Percentiles rank a stretch among this genome's conserved stretches.
phyloP scores from a whole-genome alignment of 1,140 invertebrate species.

The Coelopa frigida region DNA sequence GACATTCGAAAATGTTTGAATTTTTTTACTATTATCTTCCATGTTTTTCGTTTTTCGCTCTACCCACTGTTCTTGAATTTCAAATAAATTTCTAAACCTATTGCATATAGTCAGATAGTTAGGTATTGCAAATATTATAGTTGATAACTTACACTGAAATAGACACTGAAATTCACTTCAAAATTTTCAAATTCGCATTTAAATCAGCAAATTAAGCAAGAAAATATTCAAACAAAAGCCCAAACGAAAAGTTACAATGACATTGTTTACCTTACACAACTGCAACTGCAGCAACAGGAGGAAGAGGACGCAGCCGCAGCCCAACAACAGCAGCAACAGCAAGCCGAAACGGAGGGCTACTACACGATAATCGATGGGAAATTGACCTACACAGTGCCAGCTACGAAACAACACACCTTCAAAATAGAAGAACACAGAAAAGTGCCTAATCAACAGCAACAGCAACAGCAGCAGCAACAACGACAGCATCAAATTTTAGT shows the following conservation, averaged over 20 bases:
- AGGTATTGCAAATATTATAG: too few species aligned
- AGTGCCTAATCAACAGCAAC: constrained; percentile 9
- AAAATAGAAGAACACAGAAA: too few species aligned
- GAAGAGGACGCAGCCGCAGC: constrained; percentile 4
- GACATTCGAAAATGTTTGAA: too few species aligned
- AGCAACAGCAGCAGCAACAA: constrained; percentile 7
- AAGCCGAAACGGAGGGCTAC: constrained; percentile 22
- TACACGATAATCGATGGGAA: constrained; percentile 33
- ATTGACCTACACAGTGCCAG: constrained; percentile 11
- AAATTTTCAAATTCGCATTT: too few species aligned
- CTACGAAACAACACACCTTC: not conserved
- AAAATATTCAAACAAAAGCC: constrained; percentile 31
- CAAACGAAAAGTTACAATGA: constrained; percentile 42
- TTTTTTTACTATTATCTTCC: too few species aligned
- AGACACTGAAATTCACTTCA: too few species aligned
- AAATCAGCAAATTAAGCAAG: constrained; percentile 41
- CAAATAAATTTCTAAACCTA: too few species aligned
- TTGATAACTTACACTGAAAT: too few species aligned
- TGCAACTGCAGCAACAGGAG: constrained; percentile 28
- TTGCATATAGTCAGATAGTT: too few species aligned
- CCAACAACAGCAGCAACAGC: constrained; percentile 4
- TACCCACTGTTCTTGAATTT: too few species aligned
- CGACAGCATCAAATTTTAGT: constrained; percentile 28
- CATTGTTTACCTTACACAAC: constrained; percentile 37
- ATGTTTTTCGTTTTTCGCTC: too few species aligned